Evolutionary conservation across 2,113 vertebrate genomes (phyloP), one percentile per base, ranked within the genome.

Genomic region (Psophia crepitans): DNA sequence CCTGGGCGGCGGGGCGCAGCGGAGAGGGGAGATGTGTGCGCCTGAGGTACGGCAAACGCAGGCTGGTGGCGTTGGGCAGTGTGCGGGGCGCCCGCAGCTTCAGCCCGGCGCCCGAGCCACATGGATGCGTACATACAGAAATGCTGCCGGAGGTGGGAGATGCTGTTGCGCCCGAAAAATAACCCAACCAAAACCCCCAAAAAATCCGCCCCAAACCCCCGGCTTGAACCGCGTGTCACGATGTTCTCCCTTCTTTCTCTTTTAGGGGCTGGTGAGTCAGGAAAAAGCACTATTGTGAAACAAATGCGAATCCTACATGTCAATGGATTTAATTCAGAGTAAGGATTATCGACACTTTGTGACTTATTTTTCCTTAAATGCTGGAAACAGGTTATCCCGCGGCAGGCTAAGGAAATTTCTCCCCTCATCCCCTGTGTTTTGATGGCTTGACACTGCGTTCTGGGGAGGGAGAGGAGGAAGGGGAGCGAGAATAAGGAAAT

Each of bases 251-350:
- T 96, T 96, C 89, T 89, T 97, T 95, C 96, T 98, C 61, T 97
- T 98, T 93, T 97, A 99, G 99, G 99, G 97, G 99, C 99, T 96
- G 99, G 99, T 96, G 99, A 99, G 98, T 99, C 99, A 90, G 99
- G 99, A 97, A 99, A 99, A 98, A 99, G 99, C 99, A 99, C 99
- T 93, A 99, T 99, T 96, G 99, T 99, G 98, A 99, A 99, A 98
- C 99, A 99, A 97, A 99, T 99, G 99, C 98, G 98, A 98, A 99
- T 99, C 89, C 98, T 99, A 97, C 99, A 99, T 95, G 99, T 99
- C 98, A 99, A 99, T 96, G 99, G 99, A 97, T 99, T 99, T 98
- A 99, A 99, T 98, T 99, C 99, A 88, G 99, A 99, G 99, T 99
- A 99, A 99, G 99, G 86, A 96, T 87, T 44, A 39, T 43, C 73